Evolutionary conservation across 1,140 invertebrate species (phyloP).

Genomic region (Archegozetes longisetosus): DNA sequence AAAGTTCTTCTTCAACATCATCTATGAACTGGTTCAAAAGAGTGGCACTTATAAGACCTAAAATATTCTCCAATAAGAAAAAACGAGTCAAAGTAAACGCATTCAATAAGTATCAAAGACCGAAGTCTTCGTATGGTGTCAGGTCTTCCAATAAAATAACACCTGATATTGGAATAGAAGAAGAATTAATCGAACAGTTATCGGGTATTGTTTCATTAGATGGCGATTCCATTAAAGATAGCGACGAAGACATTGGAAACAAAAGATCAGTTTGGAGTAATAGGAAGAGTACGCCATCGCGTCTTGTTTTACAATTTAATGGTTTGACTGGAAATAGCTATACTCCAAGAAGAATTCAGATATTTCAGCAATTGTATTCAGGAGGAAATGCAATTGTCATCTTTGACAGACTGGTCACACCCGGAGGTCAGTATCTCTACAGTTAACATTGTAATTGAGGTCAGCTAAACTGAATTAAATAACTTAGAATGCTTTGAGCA

Average conservation of each 20-base stretch:
- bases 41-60: not conserved
- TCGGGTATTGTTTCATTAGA: slow-evolving; percentile 4
- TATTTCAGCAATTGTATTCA: slow-evolving; percentile 1
- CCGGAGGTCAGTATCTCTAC: slow-evolving; percentile 1
- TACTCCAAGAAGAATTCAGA: not conserved
- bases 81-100: not conserved
- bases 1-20: not conserved
- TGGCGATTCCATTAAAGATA: not conserved
- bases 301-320: not conserved
- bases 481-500: not conserved
- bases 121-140: not conserved
- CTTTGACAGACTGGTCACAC: not conserved
- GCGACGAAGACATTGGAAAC: not conserved
- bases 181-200: not conserved
- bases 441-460: not conserved
- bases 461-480: too few relatives aligned
- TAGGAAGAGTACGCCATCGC: not conserved
- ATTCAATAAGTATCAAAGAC: slow-evolving; percentile 1
- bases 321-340: slow-evolving; percentile 1
- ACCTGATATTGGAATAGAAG: not conserved
- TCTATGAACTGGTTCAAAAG: not conserved
- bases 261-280: not conserved
- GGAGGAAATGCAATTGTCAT: slow-evolving; percentile 12
- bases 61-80: not conserved
- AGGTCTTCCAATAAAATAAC: not conserved